Evolutionary conservation across 2,888 invertebrate genomes (phyloP).

Genomic region (Salticus scenicus): DNA sequence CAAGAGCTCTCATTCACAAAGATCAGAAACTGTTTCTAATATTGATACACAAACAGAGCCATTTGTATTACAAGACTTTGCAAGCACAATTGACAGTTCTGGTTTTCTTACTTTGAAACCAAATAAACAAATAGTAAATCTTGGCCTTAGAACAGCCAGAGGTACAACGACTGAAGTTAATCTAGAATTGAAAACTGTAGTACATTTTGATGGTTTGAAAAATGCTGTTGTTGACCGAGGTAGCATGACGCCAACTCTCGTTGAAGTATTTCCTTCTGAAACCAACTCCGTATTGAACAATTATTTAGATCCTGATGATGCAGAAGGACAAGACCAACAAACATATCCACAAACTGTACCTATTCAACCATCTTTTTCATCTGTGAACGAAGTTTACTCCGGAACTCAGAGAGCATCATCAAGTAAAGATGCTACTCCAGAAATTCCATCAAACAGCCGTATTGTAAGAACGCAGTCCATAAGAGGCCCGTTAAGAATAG

Average conservation of each 20-base stretch:
- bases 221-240: slow-evolving; percentile 67
- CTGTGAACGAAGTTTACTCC: slow-evolving; percentile 21
- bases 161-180: slow-evolving; percentile 72
- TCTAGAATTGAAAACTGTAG: slow-evolving; percentile 70
- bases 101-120: slow-evolving; percentile 69
- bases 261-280: slow-evolving; percentile 54
- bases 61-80: slow-evolving; percentile 62
- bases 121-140: slow-evolving; percentile 66
- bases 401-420: slow-evolving; percentile 10
- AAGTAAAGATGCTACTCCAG: slow-evolving; percentile 54
- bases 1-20: slow-evolving; percentile 70
- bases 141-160: slow-evolving; percentile 69
- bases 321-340: slow-evolving; percentile 65
- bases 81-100: slow-evolving; percentile 66
- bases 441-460: slow-evolving; percentile 45
- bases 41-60: slow-evolving; percentile 56
- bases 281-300: slow-evolving; percentile 45
- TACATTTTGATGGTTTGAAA: slow-evolving; percentile 69
- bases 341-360: slow-evolving; percentile 61
- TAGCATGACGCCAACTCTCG: slow-evolving; percentile 45
- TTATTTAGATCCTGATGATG: slow-evolving; percentile 56
- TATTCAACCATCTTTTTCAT: slow-evolving; percentile 64
- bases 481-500: slow-evolving; percentile 49
- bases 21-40: slow-evolving; percentile 69
- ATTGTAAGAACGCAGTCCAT: slow-evolving; percentile 48